Conservation (phyloP, 2,113 vertebrate species). For the Alaudala cheleensis region DNA sequence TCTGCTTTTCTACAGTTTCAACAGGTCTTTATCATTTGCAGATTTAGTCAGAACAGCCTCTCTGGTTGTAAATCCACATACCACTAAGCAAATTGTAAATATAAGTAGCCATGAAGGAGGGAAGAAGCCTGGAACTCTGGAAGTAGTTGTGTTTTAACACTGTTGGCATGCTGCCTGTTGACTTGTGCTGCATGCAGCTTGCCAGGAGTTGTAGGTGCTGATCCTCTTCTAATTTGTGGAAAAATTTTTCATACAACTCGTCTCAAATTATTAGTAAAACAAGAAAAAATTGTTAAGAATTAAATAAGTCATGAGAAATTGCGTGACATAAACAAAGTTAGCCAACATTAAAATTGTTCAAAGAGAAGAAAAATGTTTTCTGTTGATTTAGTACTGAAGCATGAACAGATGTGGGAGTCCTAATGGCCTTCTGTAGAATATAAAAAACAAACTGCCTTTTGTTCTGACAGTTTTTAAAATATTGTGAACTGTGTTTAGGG, state of each 20-base stretch:
- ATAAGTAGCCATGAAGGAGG: background rate
- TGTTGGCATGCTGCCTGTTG: background rate
- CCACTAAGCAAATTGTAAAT: background rate
- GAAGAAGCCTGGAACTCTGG: background rate
- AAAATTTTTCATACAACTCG: background rate
- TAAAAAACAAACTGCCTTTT: constrained; percentile 49
- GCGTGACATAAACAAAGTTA: background rate
- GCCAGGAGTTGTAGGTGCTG: background rate
- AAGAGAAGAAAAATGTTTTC: constrained; percentile 21
- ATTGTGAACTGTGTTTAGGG: background rate
- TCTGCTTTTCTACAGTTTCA: background rate
- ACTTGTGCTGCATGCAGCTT: background rate
- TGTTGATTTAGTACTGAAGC: constrained; percentile 2
- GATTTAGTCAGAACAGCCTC: background rate
- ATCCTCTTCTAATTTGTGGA: background rate
- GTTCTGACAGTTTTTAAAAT: constrained; percentile 26
- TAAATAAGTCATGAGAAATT: background rate
- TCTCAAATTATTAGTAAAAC: background rate
- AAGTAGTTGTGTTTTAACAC: background rate
- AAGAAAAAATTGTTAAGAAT: background rate
- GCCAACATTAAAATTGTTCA: constrained; percentile 5
- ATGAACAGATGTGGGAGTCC: constrained; percentile 39
- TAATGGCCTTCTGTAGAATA: constrained; percentile 52
- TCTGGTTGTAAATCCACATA: background rate
- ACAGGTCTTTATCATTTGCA: background rate